These are phyloP conservation scores for Caloenas nicobarica DNA, from an alignment of 2,113 vertebrate genomes.

Conservation along the genomic window DNA sequence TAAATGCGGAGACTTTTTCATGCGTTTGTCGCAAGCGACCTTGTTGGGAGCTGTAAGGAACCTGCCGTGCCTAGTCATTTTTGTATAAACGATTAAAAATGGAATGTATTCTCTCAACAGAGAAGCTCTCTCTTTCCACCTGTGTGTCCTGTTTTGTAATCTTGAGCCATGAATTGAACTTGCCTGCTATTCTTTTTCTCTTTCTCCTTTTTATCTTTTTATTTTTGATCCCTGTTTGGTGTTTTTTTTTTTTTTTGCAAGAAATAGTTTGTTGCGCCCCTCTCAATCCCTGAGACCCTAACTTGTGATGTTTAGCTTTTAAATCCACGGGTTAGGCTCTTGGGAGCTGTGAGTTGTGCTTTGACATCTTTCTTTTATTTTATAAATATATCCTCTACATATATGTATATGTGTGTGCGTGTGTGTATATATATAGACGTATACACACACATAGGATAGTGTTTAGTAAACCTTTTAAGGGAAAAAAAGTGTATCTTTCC, in stretches of 20 bases:
- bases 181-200: constrained; percentile 68
- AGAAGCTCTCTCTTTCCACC: constrained; percentile 68
- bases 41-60: constrained; percentile 59
- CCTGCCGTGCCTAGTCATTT: constrained; percentile 56
- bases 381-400: background rate
- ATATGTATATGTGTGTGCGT: background rate
- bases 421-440: background rate
- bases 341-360: constrained; percentile 97
- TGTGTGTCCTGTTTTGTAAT: constrained; percentile 69
- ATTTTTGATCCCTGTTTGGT: background rate
- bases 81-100: constrained; percentile 57
- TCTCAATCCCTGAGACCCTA: constrained; percentile 99
- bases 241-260: constrained; percentile 33
- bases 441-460: constrained; percentile 33
- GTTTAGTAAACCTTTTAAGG: constrained; percentile 67
- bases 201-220: constrained; percentile 53
- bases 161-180: constrained; percentile 54
- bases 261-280: constrained; percentile 80
- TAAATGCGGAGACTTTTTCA: constrained; percentile 20
- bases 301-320: constrained; percentile 99
- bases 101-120: constrained; percentile 62
- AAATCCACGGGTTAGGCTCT: constrained; percentile 99
- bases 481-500: constrained; percentile 53
- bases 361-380: constrained; percentile 80
- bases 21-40: constrained; percentile 51